A percentile compares a stretch with the other conserved stretches of the same genome.
Conservation (phyloP, 2,888 invertebrate genomes). For the Meganola albula region DNA sequence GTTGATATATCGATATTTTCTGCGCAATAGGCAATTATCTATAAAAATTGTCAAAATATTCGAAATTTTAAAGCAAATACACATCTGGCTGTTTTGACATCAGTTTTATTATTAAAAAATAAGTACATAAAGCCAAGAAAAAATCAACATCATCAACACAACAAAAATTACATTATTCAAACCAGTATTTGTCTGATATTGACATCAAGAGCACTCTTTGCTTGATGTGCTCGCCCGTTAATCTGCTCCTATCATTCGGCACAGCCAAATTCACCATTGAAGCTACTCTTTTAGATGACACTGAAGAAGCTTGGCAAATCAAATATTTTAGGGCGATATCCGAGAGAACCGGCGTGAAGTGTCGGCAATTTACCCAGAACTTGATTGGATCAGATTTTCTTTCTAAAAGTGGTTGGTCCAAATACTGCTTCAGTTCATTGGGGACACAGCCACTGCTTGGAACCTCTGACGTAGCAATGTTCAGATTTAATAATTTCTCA, state of each 20-base stretch:
- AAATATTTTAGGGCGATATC: constrained; percentile 26
- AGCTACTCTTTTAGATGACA: constrained; percentile 22
- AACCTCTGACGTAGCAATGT: constrained; percentile 14
- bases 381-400: constrained; percentile 20
- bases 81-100: too few relatives aligned
- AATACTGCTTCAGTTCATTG: constrained; percentile 30
- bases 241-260: constrained; percentile 28
- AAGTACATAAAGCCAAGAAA: too few relatives aligned
- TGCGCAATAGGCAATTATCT: too few relatives aligned
- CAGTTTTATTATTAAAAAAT: too few relatives aligned
- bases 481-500: constrained; percentile 22
- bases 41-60: too few relatives aligned
- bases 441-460: constrained; percentile 17
- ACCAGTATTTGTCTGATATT: constrained; percentile 33
- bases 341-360: constrained; percentile 30
- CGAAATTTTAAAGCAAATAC: too few relatives aligned
- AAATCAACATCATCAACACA: too few relatives aligned
- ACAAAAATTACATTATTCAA: constrained; percentile 14
- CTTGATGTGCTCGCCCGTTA: constrained; percentile 29
- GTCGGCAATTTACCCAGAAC: constrained; percentile 17
- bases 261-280: constrained; percentile 25
- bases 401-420: constrained; percentile 19
- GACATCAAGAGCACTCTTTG: constrained; percentile 25
- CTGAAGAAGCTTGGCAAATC: constrained; percentile 18
- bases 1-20: constrained; percentile 4